Evolutionary conservation across 2,797 vertebrate species (phyloP).

Genomic region (Dermochelys coriacea): DNA sequence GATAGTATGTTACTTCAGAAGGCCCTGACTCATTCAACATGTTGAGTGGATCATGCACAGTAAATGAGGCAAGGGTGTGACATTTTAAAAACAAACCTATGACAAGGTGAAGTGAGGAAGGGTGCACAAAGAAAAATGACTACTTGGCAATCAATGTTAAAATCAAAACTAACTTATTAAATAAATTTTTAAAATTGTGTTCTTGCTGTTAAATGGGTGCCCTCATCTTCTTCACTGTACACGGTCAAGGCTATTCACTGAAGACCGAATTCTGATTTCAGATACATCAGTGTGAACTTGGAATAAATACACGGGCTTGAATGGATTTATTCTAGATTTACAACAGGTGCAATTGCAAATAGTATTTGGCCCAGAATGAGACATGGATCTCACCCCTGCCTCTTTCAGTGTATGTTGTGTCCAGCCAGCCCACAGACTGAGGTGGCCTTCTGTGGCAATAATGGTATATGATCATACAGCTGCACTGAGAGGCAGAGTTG

Average conservation of each 20-base stretch:
- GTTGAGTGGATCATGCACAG: not conserved
- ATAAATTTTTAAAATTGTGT: not conserved
- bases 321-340: not conserved
- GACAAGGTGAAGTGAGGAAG: not conserved
- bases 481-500: rapidly evolving
- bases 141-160: not conserved
- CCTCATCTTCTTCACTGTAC: not conserved
- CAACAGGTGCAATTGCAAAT: not conserved
- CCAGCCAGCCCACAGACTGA: rapidly evolving
- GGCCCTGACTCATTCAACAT: not conserved
- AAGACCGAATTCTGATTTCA: not conserved
- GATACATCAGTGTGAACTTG: not conserved
- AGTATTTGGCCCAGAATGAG: not conserved
- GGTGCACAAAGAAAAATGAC: not conserved
- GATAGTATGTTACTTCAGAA: not conserved
- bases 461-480: not conserved
- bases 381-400: not conserved
- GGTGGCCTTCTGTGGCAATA: not conserved
- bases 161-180: not conserved
- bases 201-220: not conserved
- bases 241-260: not conserved
- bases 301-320: not conserved
- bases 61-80: not conserved
- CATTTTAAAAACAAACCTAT: not conserved
- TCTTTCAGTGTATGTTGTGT: not conserved